Evolutionary conservation across 2,797 vertebrate genomes (phyloP), one percentile per base, ranked within the genome.

Genomic region (Darevskia nairensis): DNA sequence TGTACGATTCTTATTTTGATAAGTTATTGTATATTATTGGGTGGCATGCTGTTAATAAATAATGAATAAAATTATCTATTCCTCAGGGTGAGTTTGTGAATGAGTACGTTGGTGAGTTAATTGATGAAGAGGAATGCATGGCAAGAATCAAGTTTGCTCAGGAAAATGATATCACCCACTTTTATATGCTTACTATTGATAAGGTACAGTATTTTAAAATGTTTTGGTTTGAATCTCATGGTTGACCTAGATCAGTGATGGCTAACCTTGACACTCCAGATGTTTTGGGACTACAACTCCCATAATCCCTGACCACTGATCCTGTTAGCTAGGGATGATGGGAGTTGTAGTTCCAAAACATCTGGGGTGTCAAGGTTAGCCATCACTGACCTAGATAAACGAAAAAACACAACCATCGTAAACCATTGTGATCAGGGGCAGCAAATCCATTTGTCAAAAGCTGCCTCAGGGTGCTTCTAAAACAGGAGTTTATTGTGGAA

Each of bases 171-270:
- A 98, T 99, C 95, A 98, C 97, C 0, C 97, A 99, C 94, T 99
- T 99, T 96, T 99, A 99, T 96, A 99, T 99, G 99, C 98, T 99
- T 88, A 99, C 99, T 61, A 99, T 99, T 61, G 98, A 99, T 96
- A 99, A 99, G 98, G 99, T 99, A 88, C 8, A 4, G 25, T 89
- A 44, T 88, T 10, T 32, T n/a, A 9, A 75, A 21, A 8, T 19
- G 55, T 64, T 10, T 81, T 66, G 9, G n/a, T 78, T n/a, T 69
- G 86, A 32, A 46, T 5, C 59, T 35, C 35, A 25, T 44, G 15
- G 8, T 74, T 39, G 8, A 29, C 23, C 71, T 68, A 7, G n/a
- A 29, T 66, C 35, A 35, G 35, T 35, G 35, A 35, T 35, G 35
- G 35, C 35, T 35, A 35, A 35, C 35, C 35, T 35, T 35, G 35